Evolutionary conservation across 1,140 invertebrate genomes (phyloP), one percentile per base, ranked within the genome.

Genomic region (Ips typographus): DNA sequence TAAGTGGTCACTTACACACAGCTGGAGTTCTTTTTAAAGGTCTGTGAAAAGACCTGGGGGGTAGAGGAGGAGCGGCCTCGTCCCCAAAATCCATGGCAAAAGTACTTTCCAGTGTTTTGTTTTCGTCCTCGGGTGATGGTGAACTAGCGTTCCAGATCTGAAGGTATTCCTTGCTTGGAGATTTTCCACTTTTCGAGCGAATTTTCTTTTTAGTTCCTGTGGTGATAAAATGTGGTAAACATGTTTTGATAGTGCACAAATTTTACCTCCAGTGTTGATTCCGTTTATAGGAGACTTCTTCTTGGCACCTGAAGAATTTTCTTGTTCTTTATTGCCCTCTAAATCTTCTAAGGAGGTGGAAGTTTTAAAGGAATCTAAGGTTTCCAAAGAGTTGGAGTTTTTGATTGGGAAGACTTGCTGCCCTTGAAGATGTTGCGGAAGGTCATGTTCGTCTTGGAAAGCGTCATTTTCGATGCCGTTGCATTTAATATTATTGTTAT

Each of bases 11-110:
- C 60, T 56, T 84, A 73, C 85, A 84, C 36, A 80, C 56, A 70
- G 87, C 87, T 72, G 87, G 86, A 65, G 83, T 85, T 75, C 87
- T 80, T 71, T 89, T 86, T 64, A 89, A 78, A 5, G 87, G 87
- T 72, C 85, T 85, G 73, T 89, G 87, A 36, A 83, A 75, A n/a
- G 80, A 71, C 6, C 77, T 65, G 39, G 84, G 84, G 61, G 84
- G 84, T 65, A 85, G 73, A 40, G 84, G 84, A n/a, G 84, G 77
- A 4, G 84, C 79, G 36, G 80, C 79, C 5, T 83, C 82, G 69
- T 83, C 81, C 68, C 37, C 53, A 40, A 68, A 67, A 59, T 76
- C 71, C 58, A 73, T 70, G 53, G 60, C 71, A 58, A 63, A 71
- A 5, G 79, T 78, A 67, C 81, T 80, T 70, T 81, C 78, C 72